Conservation (phyloP, 1,140 invertebrate genomes). For the Drosophila carrolli region DNA sequence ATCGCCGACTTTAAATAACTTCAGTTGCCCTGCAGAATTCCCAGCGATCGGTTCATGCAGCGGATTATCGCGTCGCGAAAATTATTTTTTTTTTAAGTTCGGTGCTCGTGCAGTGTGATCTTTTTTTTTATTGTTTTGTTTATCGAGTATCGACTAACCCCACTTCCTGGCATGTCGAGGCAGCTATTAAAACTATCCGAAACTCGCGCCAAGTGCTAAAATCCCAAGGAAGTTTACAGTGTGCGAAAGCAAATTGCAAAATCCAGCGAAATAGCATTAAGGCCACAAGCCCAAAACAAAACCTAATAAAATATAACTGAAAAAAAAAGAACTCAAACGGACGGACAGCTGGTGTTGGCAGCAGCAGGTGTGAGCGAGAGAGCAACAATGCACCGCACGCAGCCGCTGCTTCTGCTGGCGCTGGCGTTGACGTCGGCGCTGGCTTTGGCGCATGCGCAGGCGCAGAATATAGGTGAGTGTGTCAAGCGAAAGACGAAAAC, state of each 20-base stretch:
- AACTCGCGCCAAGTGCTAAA: slow-evolving; percentile 28
- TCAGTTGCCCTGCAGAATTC: slow-evolving; percentile 58
- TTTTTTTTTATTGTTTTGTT: slow-evolving; percentile 27
- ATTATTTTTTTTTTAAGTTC: slow-evolving; percentile 21
- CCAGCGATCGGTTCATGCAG: slow-evolving; percentile 56
- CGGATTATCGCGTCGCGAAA: slow-evolving; percentile 45
- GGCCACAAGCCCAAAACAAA: slow-evolving; percentile 9
- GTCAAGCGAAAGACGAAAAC: slow-evolving; percentile 71
- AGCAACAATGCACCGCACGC: slow-evolving; percentile 70
- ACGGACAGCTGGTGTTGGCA: slow-evolving; percentile 2
- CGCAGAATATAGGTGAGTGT: slow-evolving; percentile 82
- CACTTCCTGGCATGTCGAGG: slow-evolving; percentile 24
- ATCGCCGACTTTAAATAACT: slow-evolving; percentile 29
- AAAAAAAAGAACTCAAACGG: slow-evolving; percentile 7
- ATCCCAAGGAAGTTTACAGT: slow-evolving; percentile 20
- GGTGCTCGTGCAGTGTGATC: slow-evolving; percentile 31
- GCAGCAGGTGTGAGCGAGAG: slow-evolving; percentile 39
- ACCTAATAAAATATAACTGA: not conserved
- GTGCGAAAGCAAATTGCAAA: slow-evolving; percentile 48
- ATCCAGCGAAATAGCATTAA: slow-evolving; percentile 6
- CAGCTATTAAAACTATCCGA: slow-evolving; percentile 2
- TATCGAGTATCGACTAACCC: slow-evolving; percentile 2
- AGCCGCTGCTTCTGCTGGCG: slow-evolving; percentile 34
- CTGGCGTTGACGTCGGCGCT: slow-evolving; percentile 43
- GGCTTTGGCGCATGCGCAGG: slow-evolving; percentile 45